Percentiles rank a stretch among this genome's conserved stretches.
Evolutionary conservation across 2,797 vertebrate species (phyloP).

Genomic region (Chrosomus eos): DNA sequence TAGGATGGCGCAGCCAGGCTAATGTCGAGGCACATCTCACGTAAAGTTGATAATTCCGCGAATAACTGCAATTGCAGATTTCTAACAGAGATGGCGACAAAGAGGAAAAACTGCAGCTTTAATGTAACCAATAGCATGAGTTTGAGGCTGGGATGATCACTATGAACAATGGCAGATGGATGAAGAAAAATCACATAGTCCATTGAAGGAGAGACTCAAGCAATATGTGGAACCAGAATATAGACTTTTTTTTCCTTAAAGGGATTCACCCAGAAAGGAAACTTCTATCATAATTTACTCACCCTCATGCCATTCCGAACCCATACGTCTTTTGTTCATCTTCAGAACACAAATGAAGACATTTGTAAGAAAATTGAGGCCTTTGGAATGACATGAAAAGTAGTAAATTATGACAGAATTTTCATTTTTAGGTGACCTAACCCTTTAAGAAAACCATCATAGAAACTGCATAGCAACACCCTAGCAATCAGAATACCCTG

Average conservation of each 20-base stretch:
- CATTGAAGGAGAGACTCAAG: neutral
- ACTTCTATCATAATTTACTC: neutral
- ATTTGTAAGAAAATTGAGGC: neutral
- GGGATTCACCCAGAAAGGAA: too few relatives aligned
- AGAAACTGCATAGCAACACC: neutral
- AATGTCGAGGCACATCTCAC: too few relatives aligned
- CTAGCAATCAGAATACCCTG: neutral
- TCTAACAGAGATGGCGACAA: too few relatives aligned
- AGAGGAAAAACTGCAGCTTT: too few relatives aligned
- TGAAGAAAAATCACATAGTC: neutral
- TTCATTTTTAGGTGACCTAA: too few relatives aligned
- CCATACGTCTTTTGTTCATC: neutral
- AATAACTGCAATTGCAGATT: too few relatives aligned
- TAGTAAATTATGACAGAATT: neutral
- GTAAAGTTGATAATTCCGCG: too few relatives aligned
- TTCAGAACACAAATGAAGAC: neutral
- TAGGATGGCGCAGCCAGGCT: too few relatives aligned
- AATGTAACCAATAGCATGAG: neutral
- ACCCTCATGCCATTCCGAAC: neutral
- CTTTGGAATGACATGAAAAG: neutral
- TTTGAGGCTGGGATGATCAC: neutral
- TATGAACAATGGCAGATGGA: neutral
- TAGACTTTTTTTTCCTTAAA: neutral
- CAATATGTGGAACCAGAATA: neutral
- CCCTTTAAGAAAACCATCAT: neutral